Evolutionary conservation across 2,888 invertebrate species (phyloP), one percentile per base, ranked within the genome.

Genomic region (Boloria euphrosyne): DNA sequence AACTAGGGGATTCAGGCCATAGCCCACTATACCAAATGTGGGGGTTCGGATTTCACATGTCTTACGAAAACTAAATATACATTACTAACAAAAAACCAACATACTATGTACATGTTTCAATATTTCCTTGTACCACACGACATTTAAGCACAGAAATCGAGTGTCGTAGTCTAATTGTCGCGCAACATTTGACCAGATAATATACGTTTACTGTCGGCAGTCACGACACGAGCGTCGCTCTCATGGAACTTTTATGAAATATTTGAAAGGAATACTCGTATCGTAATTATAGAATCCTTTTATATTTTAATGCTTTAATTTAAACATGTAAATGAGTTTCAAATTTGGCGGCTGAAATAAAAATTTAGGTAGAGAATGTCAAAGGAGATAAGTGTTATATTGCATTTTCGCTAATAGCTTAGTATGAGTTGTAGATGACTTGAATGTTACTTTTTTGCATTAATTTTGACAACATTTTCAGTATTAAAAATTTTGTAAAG

Each of bases 271-370:
- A 38, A 38, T 3, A 38, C 31, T 38, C 31, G 3, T 38, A 38
- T 38, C 31, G 31, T 38, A 38, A 38, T 38, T 38, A 54, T 52
- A 53, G 44, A 18, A 44, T 18, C n/a, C 18, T 58, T 58, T 46
- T 27, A 67, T 76, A 76, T 78, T 79, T 79, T 80, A 76, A 49
- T 47, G 22, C 59, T 50, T 59, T 59, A 47, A 59, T 59, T 59
- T 59, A 10, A 50, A 50, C 38, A 59, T 50, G 59, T 59, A 59
- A 59, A 59, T 38, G 13, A 50, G 31, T 49, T 59, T 59, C 31
- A 31, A 16, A 53, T 14, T 57, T 47, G n/a, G 27, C 16, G 16
- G 16, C 6, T 13, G 16, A 31, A 27, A 22, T 59, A 27, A 27
- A 16, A 53, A 7, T 22, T 46, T 22, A 1, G 31, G 31, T 31